Evolutionary conservation across 2,113 vertebrate species (phyloP).

Genomic region (Naja naja): DNA sequence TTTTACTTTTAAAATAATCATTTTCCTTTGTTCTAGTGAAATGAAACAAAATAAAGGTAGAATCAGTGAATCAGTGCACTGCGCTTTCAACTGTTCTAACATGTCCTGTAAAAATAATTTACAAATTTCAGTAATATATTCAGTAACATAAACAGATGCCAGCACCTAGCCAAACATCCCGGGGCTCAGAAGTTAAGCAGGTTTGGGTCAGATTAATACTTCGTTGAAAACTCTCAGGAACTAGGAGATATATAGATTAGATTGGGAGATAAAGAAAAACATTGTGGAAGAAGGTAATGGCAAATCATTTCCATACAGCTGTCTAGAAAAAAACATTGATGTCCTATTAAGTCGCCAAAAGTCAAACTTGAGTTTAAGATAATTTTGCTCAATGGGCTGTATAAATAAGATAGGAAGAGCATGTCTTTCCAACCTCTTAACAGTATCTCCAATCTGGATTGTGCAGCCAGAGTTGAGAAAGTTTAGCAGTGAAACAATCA

Average conservation of each 20-base stretch:
- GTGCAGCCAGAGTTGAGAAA: neutral
- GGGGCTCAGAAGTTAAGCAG: neutral
- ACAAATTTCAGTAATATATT: neutral
- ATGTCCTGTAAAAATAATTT: neutral
- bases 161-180: neutral
- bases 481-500: neutral
- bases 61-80: neutral
- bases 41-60: neutral
- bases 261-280: neutral
- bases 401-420: neutral
- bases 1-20: neutral
- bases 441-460: neutral
- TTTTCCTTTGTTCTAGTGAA: neutral
- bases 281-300: neutral
- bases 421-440: neutral
- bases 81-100: neutral
- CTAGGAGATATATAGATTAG: neutral
- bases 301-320: neutral
- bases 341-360: neutral
- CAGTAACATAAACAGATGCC: neutral
- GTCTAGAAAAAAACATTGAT: neutral
- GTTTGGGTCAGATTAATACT: neutral
- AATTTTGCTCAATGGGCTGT: neutral
- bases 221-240: neutral
- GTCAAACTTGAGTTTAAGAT: neutral